Evolutionary conservation across 2,888 invertebrate species (phyloP), one percentile per base, ranked within the genome.

Genomic region (Teinopalpus imperialis): DNA sequence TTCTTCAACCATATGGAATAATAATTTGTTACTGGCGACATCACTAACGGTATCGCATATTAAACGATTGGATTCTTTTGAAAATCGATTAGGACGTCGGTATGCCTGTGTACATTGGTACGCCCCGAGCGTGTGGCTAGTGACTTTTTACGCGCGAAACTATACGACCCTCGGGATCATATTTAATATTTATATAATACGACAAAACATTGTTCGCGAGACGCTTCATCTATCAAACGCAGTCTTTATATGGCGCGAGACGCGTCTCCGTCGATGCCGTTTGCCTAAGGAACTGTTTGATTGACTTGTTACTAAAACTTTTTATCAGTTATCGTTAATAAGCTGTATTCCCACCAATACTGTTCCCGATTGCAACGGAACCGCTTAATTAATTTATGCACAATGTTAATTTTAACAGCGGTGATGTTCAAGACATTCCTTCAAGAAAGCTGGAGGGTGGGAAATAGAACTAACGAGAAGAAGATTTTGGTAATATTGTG

Each of bases 171-270:
- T 13, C 4, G 27, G 36, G 8, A 31, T 30, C 36, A 39, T 39
- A 45, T 39, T 45, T 40, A 39, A 40, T 45, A 45, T 45, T 45
- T 26, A 45, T 45, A 40, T 27, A 34, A 34, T 39, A 26, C 44
- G 21, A 34, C 27, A 45, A 39, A 44, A 39, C 37, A 39, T 20
- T 24, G 43, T 29, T 12, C 14, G 26, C 26, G 27, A 32, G 45
- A 21, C 34, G 39, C 32, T 36, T 14, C 39, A 45, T 45, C 39
- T 34, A 45, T 45, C 45, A 45, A 45, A 39, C 20, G 31, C 21
- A 3, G n/a, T 16, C 45, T 34, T 10, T 8, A 40, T 40, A 45
- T 21, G 45, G 45, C 21, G 24, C 26, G 21, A 9, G 45, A 20
- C 45, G 45, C 45, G 45, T 39, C 45, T 40, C 12, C 44, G 13